Conservation (phyloP, 2,113 vertebrate species). For the Notarius quadriscutis region DNA sequence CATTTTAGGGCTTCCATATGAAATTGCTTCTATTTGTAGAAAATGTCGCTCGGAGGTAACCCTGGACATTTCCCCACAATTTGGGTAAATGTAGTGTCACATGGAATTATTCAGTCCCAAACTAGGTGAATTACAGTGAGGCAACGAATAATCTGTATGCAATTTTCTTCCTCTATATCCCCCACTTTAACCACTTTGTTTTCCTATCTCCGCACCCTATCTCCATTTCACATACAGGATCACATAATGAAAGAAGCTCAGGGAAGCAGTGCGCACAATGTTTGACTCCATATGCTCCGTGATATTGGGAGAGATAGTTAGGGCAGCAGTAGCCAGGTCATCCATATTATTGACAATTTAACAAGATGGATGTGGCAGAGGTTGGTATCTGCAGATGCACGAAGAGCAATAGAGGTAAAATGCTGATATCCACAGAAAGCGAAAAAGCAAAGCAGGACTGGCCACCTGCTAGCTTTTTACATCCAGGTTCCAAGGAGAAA, state of each 20-base stretch:
- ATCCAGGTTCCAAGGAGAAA: constrained; percentile 27
- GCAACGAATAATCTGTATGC: constrained; percentile 11
- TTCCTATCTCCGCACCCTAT: not conserved
- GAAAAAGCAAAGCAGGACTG: not conserved
- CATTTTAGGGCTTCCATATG: not conserved
- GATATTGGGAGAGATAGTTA: constrained; percentile 26
- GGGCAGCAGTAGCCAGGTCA: not conserved
- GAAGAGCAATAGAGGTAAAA: not conserved
- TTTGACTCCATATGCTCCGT: not conserved
- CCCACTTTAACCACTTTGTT: not conserved
- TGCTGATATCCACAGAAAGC: constrained; percentile 37
- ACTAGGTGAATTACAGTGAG: not conserved
- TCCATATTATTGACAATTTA: constrained; percentile 39
- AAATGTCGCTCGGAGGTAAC: not conserved
- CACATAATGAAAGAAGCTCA: constrained; percentile 6
- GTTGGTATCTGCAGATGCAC: not conserved
- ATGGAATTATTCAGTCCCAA: constrained; percentile 20
- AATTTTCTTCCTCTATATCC: not conserved
- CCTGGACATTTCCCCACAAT: not conserved
- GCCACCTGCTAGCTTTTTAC: constrained; percentile 29
- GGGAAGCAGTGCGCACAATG: not conserved
- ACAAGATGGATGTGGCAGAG: constrained; percentile 29
- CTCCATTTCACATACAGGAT: constrained; percentile 9
- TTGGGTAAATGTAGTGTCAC: constrained; percentile 28
- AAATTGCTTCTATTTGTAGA: not conserved